Base-by-base conservation (phyloP, 2,888 invertebrate species). In the Chymomyza caudatula region DNA sequence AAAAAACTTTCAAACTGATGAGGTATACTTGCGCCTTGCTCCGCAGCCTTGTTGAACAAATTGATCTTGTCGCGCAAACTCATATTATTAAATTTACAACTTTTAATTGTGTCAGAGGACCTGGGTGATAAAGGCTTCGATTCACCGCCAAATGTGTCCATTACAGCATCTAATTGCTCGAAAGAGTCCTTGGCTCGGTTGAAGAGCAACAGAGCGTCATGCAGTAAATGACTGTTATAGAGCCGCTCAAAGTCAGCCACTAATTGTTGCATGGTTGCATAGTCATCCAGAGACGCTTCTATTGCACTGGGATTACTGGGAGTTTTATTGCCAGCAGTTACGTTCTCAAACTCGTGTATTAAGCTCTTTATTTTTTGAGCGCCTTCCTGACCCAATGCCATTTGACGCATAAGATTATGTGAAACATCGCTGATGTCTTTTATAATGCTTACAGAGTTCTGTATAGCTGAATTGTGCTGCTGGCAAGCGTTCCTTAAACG, bases 371-470 rank as follows among this genome's bases (percentile, higher is more conserved):
- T 88, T 29, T 73, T 80, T 3, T 73, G 72, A 13, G 67, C 54
- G 3, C 65, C 62, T 43, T 74, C 69, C 6, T 44, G 15, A 2
- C 60, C 60, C 2, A 57, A n/a, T 3, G 25, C 53, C n/a, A 17
- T 47, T 11, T 37, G 29, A 0, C 29, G 29, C 8, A 2, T 11
- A 2, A 37, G 0, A 37, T 11, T 63, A 4, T 73, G 75, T 5
- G 77, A 74, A 2, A 88, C 80, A n/a, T 88, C 79, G 2, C 72
- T 67, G 13, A 88, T 71, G 62, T 88, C 86, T 52, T 77, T 77
- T 1, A 87, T 73, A 0, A 88, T 68, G 8, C 74, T 78, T 2
- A 79, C 63, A 17, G 87, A 87, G 5, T 73, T 62, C 29, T 76
- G 67, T 6, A 87, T 78, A 5, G 81, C 69, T 15, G 74, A 77